Conservation (phyloP, 2,888 invertebrate genomes). For the Pristionchus japonicus region DNA sequence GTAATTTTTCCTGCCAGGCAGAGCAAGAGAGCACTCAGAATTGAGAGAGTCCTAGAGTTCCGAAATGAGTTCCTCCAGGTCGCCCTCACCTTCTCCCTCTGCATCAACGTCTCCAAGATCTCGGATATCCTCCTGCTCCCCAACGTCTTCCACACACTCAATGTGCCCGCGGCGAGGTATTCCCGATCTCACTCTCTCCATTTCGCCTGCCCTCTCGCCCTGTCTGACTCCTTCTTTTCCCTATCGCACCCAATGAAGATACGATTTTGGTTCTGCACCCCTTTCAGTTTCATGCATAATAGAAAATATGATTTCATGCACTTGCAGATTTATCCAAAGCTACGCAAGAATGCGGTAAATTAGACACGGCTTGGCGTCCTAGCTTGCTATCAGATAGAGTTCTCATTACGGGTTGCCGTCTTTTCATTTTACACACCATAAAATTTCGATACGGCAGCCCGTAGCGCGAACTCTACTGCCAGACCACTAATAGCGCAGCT, state of each 20-base stretch:
- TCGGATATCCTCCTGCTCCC: slow-evolving; percentile 44
- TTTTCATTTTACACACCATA: background rate
- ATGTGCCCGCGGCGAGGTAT: slow-evolving; percentile 45
- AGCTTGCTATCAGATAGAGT: background rate
- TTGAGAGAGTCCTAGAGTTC: too few relatives aligned
- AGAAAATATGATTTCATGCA: background rate
- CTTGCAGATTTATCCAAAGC: slow-evolving; percentile 43
- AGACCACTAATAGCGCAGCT: background rate
- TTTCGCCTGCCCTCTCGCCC: background rate
- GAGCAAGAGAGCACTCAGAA: too few relatives aligned
- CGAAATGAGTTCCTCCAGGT: background rate
- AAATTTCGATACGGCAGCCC: background rate
- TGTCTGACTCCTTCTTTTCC: background rate
- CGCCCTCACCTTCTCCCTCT: slow-evolving; percentile 47
- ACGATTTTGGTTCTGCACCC: too few relatives aligned
- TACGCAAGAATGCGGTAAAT: slow-evolving; percentile 47
- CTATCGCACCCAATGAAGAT: too few relatives aligned
- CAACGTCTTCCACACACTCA: slow-evolving; percentile 47
- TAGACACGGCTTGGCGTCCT: background rate
- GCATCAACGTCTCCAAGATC: slow-evolving; percentile 45
- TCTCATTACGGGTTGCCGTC: background rate
- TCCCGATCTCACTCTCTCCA: background rate
- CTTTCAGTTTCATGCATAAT: too few relatives aligned
- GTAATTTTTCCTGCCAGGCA: too few relatives aligned
- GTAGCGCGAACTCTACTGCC: background rate